phyloP scores from a whole-genome alignment of 2,797 vertebrate genomes.

The Denticeps clupeoides region DNA sequence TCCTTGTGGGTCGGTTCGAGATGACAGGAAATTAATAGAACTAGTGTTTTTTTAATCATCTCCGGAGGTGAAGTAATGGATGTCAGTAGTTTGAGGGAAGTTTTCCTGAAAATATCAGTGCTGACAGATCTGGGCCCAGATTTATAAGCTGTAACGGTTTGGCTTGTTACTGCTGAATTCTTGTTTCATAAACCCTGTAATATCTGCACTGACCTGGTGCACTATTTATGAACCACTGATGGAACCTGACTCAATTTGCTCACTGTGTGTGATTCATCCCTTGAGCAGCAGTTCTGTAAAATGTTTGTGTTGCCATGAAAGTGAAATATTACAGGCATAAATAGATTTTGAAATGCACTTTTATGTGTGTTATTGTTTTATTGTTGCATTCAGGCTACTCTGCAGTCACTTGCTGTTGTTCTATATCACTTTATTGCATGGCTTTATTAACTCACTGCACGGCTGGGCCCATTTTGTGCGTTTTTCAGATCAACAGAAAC shows the following conservation, averaged over 20 bases:
- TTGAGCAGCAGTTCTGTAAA: no score
- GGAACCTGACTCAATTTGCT: constrained; percentile 33
- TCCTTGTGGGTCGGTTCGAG: no score
- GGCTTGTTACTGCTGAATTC: constrained; percentile 20
- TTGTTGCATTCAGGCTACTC: no score
- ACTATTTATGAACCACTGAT: constrained; percentile 30
- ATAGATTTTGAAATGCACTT: no score
- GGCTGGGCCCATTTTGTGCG: no score
- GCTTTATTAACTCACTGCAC: no score
- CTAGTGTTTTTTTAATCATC: constrained; percentile 37
- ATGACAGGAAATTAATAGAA: constrained; percentile 43
- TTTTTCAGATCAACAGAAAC: no score
- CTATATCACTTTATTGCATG: no score
- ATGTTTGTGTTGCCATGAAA: no score
- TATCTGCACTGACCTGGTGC: constrained; percentile 27
- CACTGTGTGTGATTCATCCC: constrained; percentile 30
- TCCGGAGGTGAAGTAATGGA: constrained; percentile 20
- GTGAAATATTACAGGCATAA: no score
- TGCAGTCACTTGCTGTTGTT: no score
- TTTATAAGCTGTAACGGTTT: constrained; percentile 29
- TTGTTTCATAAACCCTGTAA: constrained; percentile 34
- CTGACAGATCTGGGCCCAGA: constrained; percentile 17
- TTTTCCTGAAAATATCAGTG: constrained; percentile 20
- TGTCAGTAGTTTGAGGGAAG: constrained; percentile 23
- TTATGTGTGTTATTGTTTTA: no score